Base-by-base conservation (phyloP, 2,888 invertebrate species). In the Blomia tropicalis region DNA sequence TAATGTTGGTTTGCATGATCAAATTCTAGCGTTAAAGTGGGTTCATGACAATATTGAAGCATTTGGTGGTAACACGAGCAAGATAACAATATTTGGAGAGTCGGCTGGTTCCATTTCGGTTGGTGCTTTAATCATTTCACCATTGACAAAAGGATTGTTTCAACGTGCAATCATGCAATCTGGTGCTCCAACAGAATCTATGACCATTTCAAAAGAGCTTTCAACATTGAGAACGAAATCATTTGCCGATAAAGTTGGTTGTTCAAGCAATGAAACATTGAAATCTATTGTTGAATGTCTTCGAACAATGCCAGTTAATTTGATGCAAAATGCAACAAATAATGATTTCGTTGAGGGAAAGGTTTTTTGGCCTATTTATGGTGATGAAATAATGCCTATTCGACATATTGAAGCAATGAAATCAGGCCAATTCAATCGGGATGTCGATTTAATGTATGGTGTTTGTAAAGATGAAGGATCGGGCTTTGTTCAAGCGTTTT, bases 1-100 rank as follows among this genome's bases (percentile, higher is more conserved):
- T 17, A 73, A 73, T 66, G 67, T 68, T 29, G 72, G 70, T 5
- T 63, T 71, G 0, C 67, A 68, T 65, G 72, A 73, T 61, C 70
- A 71, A 44, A 54, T 70, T 29, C 65, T 68, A 36, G 71, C 72
- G 3, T 65, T 73, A 27, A 62, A 67, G 32, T 73, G 72, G 72
- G 68, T 72, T 14, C 62, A 63, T 7, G 30, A 59, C 2, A 69
- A 71, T 17, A 67, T 67, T 2, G 66, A 58, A 3, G 59, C 60
- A 5, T 71, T 72, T 60, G 69, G 70, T 4, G 72, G 71, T 1
- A 68, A 72, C 60, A 65, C 70, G n/a, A 0, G 59, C 65, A 1
- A 56, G 65, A 2, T 68, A 72, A 72, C 72, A 0, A 59, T 72
- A n/a, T 70, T 70, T n/a, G 71, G 71, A 11, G 66, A 69, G 58